phyloP scores from a whole-genome alignment of 1,140 invertebrate species.

The Eubasilissa regina region DNA sequence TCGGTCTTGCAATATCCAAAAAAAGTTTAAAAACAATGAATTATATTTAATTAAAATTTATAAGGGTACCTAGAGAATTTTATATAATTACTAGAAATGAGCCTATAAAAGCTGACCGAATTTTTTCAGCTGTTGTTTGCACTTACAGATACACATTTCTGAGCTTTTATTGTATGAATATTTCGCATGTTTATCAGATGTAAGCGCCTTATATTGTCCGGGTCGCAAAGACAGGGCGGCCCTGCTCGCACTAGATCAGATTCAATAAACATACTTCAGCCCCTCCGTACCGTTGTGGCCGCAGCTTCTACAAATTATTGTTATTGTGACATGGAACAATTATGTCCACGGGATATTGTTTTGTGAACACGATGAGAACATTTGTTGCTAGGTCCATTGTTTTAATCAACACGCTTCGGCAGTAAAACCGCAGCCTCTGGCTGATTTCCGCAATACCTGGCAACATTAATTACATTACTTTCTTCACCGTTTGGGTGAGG shows the following conservation, averaged over 20 bases:
- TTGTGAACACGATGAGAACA: conserved; percentile 40
- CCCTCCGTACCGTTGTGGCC: neutral
- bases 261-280: conserved; percentile 35
- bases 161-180: too few relatives aligned
- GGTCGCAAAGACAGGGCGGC: neutral
- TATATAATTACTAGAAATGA: too few relatives aligned
- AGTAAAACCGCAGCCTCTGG: conserved; percentile 34
- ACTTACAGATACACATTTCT: too few relatives aligned
- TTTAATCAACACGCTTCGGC: conserved; percentile 45
- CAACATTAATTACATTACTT: conserved; percentile 45
- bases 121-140: too few relatives aligned
- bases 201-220: too few relatives aligned
- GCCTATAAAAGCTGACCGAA: too few relatives aligned
- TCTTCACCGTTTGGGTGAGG: conserved; percentile 7
- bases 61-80: too few relatives aligned
- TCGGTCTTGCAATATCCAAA: too few relatives aligned
- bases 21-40: too few relatives aligned
- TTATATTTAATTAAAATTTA: too few relatives aligned
- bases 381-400: conserved; percentile 40
- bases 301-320: conserved; percentile 41
- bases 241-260: conserved; percentile 21
- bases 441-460: conserved; percentile 11
- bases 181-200: too few relatives aligned
- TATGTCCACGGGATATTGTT: conserved; percentile 46
- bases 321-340: conserved; percentile 44